Conservation (phyloP, 2,113 vertebrate genomes). For the Pimephales promelas region DNA sequence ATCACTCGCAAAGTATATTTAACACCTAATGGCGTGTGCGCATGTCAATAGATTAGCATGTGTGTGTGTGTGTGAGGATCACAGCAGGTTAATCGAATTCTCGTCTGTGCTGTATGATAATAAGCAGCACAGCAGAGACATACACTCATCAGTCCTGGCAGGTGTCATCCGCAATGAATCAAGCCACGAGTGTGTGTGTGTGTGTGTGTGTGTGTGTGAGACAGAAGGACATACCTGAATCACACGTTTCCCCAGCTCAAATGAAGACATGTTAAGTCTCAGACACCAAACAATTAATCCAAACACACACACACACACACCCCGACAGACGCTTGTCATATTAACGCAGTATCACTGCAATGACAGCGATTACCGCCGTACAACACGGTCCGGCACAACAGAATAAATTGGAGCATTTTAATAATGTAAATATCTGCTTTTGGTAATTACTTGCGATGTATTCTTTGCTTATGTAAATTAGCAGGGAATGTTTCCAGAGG, state of each 20-base stretch:
- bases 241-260: neutral
- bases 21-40: neutral
- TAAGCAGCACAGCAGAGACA: conserved; percentile 37
- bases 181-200: conserved; percentile 8
- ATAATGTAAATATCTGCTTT: neutral
- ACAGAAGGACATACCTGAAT: conserved; percentile 5
- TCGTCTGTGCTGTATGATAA: conserved; percentile 47
- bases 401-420: neutral
- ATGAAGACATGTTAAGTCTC: conserved; percentile 1
- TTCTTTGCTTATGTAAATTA: neutral
- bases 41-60: neutral
- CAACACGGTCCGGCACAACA: neutral
- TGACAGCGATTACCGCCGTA: neutral
- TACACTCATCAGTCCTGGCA: conserved; percentile 50
- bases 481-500: neutral
- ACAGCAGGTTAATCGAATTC: conserved; percentile 54
- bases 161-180: conserved; percentile 50
- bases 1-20: conserved; percentile 6
- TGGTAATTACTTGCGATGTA: neutral
- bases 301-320: neutral
- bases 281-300: neutral
- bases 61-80: conserved; percentile 29
- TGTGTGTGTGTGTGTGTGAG: neutral
- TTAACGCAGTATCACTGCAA: neutral
- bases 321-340: neutral